Evolutionary conservation across 2,113 vertebrate genomes (phyloP), one percentile per base, ranked within the genome.

Genomic region (Platanista minor): DNA sequence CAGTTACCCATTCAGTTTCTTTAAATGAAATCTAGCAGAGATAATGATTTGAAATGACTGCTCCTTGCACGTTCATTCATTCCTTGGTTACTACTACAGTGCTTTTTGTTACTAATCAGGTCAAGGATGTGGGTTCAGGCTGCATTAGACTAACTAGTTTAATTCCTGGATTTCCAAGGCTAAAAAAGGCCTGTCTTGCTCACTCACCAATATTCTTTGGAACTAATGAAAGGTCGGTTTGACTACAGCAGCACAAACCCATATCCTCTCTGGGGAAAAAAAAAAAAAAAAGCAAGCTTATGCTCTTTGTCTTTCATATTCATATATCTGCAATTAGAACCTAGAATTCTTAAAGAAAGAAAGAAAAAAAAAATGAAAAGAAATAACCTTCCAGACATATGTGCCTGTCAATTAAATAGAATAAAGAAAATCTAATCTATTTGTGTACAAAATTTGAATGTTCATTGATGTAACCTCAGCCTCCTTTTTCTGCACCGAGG

Each of bases 111-210:
- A 27, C 62, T 66, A 52, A 91, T 90, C 41, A 89, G 91, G 67
- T 91, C 69, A 89, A 90, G 52, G 89, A 93, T 77, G n/a, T 93
- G 43, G 94, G 39, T 93, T 94, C 46, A n/a, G 52, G 20, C 83
- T 87, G 23, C 39, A 72, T 46, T 84, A 31, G 29, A 54, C 74
- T 71, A 89, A 90, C 59, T 90, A 31, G 64, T 85, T 94, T 74
- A 69, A 95, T 95, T 96, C 33, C 64, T 74, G 49, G 49, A 49
- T 49, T 92, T 43, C n/a, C 25, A 21, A 15, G 41, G 39, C 52
- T 81, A 23, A 87, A 82, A 82, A 93, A 49, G 39, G 31, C n/a
- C 61, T 90, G 46, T 64, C 15, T 43, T 86, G 52, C 25, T 91
- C 1, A 8, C 46, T 88, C 39, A 18, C 64, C 52, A 71, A 1